Conservation (phyloP, 2,797 vertebrate genomes). For the Enteromius mattozi region DNA sequence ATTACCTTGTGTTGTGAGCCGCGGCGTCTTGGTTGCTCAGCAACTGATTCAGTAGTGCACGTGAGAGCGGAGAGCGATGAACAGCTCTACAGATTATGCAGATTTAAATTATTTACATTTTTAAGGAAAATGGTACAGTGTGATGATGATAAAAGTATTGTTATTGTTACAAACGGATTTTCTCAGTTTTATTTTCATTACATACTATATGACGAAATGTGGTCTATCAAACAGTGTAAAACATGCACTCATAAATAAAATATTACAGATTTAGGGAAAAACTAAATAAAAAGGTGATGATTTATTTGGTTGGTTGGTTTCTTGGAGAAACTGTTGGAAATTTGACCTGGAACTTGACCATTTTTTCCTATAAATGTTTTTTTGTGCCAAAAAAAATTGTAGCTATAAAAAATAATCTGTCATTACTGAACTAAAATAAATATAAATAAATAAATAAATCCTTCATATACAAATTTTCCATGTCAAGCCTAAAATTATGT, state of each 20-base stretch:
- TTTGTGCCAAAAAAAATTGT: not conserved
- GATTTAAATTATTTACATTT: not conserved
- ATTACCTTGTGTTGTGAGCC: slow-evolving; percentile 35
- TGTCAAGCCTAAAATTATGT: not conserved
- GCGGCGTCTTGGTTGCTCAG: slow-evolving; percentile 61
- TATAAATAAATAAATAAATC: not conserved
- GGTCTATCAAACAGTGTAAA: not conserved
- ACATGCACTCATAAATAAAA: slow-evolving; percentile 15
- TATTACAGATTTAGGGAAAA: not conserved
- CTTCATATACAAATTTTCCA: not conserved
- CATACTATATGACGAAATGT: not conserved
- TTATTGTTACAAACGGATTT: not conserved
- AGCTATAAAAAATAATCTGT: not conserved
- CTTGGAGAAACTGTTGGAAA: not conserved
- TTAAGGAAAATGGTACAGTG: not conserved
- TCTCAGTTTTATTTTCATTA: not conserved
- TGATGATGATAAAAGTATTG: not conserved
- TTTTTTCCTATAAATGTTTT: not conserved
- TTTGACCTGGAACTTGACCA: not conserved
- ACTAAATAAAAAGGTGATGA: not conserved
- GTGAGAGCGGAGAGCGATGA: slow-evolving; percentile 18
- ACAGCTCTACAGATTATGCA: not conserved
- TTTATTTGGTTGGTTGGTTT: not conserved
- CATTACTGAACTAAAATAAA: too few relatives aligned
- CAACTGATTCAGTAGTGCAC: slow-evolving; percentile 31